Evolutionary conservation across 2,888 invertebrate species (phyloP).

Genomic region (Pinctada fucata): DNA sequence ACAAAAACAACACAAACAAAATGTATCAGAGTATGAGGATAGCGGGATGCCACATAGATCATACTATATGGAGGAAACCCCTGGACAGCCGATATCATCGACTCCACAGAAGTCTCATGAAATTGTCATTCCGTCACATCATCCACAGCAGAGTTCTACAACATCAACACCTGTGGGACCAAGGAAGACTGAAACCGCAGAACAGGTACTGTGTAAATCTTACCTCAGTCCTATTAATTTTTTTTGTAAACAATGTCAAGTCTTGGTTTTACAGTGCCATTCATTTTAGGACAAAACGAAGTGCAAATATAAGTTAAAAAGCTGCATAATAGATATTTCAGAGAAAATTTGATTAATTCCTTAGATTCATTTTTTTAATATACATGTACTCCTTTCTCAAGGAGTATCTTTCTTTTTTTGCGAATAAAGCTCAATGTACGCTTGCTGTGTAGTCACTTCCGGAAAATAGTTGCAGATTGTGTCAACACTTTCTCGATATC

Average conservation of each 20-base stretch:
- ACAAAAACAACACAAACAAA: slow-evolving; percentile 16
- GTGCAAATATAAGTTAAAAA: no score
- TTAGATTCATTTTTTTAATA: no score
- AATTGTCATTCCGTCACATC: slow-evolving; percentile 4
- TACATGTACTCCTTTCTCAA: no score
- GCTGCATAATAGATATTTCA: no score
- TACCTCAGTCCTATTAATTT: not conserved
- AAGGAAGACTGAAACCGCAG: not conserved
- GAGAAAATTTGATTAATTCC: no score
- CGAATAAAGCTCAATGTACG: no score
- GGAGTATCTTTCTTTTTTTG: no score
- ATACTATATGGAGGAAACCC: slow-evolving; percentile 19
- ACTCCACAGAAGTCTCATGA: slow-evolving; percentile 12
- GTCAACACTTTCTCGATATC: no score
- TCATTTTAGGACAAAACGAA: no score
- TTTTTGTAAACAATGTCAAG: not conserved
- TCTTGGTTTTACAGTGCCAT: not conserved
- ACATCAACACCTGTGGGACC: slow-evolving; percentile 15
- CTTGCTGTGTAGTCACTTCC: no score
- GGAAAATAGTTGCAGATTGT: no score
- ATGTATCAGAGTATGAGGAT: slow-evolving; percentile 12
- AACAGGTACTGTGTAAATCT: not conserved
- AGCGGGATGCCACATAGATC: slow-evolving; percentile 14
- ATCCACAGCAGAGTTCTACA: slow-evolving; percentile 1
- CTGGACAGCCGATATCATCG: not conserved